Percentiles rank a stretch among this genome's conserved stretches.
Evolutionary conservation across 2,888 invertebrate genomes (phyloP).

Genomic region (Cephus pygmeus): DNA sequence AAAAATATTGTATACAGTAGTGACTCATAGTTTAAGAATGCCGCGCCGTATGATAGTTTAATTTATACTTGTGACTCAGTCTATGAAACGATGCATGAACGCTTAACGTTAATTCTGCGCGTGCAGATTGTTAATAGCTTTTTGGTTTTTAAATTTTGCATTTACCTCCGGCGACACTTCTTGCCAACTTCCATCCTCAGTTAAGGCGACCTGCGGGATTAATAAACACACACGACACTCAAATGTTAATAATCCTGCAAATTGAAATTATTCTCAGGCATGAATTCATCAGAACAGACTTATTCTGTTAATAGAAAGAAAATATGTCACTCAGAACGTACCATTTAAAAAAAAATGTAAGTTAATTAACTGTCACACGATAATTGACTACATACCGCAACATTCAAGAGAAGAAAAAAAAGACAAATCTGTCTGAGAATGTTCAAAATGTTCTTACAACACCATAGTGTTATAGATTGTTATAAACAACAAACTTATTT

Average conservation of each 20-base stretch:
- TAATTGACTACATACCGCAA: too few relatives aligned
- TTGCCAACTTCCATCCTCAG: slow-evolving; percentile 65
- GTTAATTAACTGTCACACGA: too few relatives aligned
- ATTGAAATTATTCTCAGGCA: not conserved
- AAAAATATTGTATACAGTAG: slow-evolving; percentile 26
- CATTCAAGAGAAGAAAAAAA: too few relatives aligned
- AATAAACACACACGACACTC: slow-evolving; percentile 52
- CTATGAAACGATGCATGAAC: not conserved
- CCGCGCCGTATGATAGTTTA: not conserved
- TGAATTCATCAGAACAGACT: too few relatives aligned
- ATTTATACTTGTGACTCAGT: not conserved
- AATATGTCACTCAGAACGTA: too few relatives aligned
- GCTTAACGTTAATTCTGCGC: not conserved
- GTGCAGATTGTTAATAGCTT: not conserved
- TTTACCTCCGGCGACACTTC: slow-evolving; percentile 64
- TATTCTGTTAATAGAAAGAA: too few relatives aligned
- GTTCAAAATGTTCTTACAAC: not conserved
- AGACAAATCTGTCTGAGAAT: not conserved
- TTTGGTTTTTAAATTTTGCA: not conserved
- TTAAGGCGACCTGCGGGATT: slow-evolving; percentile 65
- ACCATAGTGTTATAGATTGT: not conserved
- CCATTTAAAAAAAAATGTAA: too few relatives aligned
- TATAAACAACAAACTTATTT: not conserved
- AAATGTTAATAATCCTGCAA: not conserved
- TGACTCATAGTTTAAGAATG: not conserved